phyloP scores from a whole-genome alignment of 1,140 invertebrate species.

The Euura lappo region DNA sequence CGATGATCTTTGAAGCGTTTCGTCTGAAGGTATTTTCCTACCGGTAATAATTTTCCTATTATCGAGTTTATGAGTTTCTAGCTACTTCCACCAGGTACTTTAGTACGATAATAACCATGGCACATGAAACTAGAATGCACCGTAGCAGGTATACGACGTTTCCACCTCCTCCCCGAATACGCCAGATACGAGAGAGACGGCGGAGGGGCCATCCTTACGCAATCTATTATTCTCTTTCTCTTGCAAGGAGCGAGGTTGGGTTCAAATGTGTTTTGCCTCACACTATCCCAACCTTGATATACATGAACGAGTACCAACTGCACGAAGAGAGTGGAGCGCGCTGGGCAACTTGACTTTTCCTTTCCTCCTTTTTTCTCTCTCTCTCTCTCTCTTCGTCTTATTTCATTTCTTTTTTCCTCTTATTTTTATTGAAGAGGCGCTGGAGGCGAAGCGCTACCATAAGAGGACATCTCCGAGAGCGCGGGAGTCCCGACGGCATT shows the following conservation, averaged over 20 bases:
- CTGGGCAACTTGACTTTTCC: not conserved
- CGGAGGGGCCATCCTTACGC: not conserved
- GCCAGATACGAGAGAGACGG: not conserved
- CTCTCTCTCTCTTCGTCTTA: not conserved
- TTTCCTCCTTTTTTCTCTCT: not conserved
- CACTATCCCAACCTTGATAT: not conserved
- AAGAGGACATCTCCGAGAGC: conserved; percentile 4
- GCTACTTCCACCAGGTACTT: too few species aligned
- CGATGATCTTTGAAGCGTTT: too few species aligned
- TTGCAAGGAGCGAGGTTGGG: not conserved
- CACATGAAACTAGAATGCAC: not conserved
- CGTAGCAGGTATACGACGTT: not conserved
- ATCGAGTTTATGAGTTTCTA: too few species aligned
- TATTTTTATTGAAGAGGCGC: not conserved
- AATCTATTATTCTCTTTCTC: not conserved
- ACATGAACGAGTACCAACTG: not conserved
- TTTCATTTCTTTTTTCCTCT: not conserved
- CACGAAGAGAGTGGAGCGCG: not conserved
- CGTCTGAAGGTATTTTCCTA: too few species aligned
- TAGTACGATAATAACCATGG: not conserved
- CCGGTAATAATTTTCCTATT: too few species aligned
- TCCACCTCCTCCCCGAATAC: not conserved
- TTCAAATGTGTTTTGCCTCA: too few species aligned
- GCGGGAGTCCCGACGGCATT: not conserved
- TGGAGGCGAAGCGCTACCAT: not conserved